Conservation (phyloP, 1,140 invertebrate species). For the Hestina assimilis region DNA sequence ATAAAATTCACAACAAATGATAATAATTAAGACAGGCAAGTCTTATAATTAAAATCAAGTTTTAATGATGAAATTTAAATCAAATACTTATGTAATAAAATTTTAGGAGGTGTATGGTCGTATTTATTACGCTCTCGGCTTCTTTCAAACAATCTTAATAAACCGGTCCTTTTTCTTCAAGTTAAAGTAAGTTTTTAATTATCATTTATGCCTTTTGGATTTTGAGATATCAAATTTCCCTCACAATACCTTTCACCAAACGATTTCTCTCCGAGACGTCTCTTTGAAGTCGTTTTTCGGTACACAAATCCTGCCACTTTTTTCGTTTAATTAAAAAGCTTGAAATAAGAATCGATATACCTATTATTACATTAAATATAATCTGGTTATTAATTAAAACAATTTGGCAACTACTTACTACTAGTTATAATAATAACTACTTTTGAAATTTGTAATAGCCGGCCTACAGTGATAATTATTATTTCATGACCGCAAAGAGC, state of each 20-base stretch:
- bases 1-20: no score
- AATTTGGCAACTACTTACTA: no score
- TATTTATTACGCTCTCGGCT: background rate
- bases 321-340: background rate
- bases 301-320: background rate
- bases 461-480: no score
- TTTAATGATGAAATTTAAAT: no score
- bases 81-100: no score
- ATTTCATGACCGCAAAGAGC: no score
- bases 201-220: background rate
- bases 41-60: no score
- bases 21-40: no score
- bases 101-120: no score
- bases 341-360: background rate
- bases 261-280: background rate
- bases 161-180: background rate
- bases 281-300: background rate
- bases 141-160: background rate
- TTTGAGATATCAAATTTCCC: background rate
- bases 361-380: background rate
- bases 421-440: no score
- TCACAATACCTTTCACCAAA: background rate
- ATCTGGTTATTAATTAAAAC: no score
- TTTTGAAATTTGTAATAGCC: no score
- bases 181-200: slow-evolving; percentile 3